phyloP scores from a whole-genome alignment of 2,888 invertebrate species.

The Xiphydria camelus region DNA sequence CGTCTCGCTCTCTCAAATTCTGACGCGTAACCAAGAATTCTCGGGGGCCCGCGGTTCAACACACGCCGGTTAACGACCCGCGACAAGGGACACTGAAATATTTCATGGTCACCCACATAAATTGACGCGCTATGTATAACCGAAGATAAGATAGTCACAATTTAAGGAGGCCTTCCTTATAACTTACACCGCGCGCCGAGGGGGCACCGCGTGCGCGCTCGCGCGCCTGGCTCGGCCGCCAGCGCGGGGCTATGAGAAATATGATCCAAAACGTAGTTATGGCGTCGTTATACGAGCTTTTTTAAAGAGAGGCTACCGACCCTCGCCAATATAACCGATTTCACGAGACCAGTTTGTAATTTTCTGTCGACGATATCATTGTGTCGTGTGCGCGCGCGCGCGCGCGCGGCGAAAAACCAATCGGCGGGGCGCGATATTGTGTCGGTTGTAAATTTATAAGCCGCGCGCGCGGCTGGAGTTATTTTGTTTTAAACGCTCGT shows the following conservation, averaged over 20 bases:
- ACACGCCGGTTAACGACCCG: constrained; percentile 39
- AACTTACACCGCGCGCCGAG: constrained; percentile 28
- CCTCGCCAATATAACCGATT: too few species aligned
- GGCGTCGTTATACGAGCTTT: too few species aligned
- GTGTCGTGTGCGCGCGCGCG: too few species aligned
- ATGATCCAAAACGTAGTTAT: constrained; percentile 36
- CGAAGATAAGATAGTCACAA: constrained; percentile 50
- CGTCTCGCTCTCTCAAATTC: too few species aligned
- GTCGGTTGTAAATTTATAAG: too few species aligned
- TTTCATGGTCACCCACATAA: constrained; percentile 47
- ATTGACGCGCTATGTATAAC: constrained; percentile 41
- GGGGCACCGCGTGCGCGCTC: neutral
- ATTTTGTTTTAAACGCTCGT: too few species aligned
- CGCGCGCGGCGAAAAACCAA: too few species aligned
- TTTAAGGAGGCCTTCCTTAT: constrained; percentile 46
- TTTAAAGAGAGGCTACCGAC: too few species aligned
- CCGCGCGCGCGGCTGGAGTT: too few species aligned
- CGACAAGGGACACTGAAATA: constrained; percentile 40
- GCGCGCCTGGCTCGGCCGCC: constrained; percentile 19
- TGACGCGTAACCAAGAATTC: neutral
- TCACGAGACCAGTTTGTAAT: too few species aligned
- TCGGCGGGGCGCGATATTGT: too few species aligned
- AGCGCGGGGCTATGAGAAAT: constrained; percentile 32
- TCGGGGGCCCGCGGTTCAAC: neutral
- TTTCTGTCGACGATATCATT: too few species aligned